Base-by-base conservation (phyloP, 1,140 invertebrate species). In the Leptopilina boulardi region DNA sequence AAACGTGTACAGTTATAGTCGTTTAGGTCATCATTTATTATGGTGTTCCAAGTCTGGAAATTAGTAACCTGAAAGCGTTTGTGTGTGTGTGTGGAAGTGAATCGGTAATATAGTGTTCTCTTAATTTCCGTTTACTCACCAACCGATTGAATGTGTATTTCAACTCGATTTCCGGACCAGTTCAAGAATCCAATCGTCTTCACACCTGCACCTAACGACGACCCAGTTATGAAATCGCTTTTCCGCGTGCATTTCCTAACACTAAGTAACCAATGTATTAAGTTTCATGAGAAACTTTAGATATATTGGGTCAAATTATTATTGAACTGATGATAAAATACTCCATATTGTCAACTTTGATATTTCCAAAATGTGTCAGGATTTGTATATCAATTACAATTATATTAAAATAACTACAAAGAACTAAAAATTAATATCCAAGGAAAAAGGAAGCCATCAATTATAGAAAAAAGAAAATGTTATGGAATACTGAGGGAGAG, bases 101-200 rank as follows among this genome's bases (percentile, higher is more conserved):
- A 30, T 59, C 56, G 21, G 76, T 77, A 76, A 73, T 70, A 59
- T 30, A 76, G 47, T 54, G 73, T 84, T 84, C 81, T 81, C 73
- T 81, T 84, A 83, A 84, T 85, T 85, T 85, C 83, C 83, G 77
- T 19, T 77, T 73, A 76, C 76, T 74, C 21, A 59, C 47, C 42
- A 73, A 30, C 71, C 71, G 71, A 80, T 84, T 81, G 78, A 84
- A 84, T 82, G 83, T 82, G 83, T 79, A 81, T 84, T 83, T 85
- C 83, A n/a, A 44, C 71, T 77, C 83, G 84, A 85, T 85, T 85
- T 85, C 83, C 83, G 81, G 66, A 70, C 42, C 70, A 77, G 5
- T 42, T 72, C 76, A 77, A 34, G 71, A 70, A 23, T 59, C 74
- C 76, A 81, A 82, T 82, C 80, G 56, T 73, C 18, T 71, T 74